Conservation (phyloP, 2,113 vertebrate species). For the Crotophaga sulcirostris region DNA sequence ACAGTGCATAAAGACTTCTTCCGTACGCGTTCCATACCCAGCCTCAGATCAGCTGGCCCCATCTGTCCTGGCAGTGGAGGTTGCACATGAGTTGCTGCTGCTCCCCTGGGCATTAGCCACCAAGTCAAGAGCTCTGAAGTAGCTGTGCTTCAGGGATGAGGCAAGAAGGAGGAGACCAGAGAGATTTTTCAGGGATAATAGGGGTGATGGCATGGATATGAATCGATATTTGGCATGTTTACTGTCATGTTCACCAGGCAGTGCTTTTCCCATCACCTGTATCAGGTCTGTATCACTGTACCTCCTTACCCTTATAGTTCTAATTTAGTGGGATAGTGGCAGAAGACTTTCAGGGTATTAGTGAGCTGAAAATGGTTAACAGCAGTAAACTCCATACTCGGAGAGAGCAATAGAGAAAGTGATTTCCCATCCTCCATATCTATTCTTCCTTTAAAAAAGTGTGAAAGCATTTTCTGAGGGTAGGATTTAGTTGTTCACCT, state of each 20-base stretch:
- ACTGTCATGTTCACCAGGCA: not conserved
- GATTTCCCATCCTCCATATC: not conserved
- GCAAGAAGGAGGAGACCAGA: not conserved
- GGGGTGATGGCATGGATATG: not conserved
- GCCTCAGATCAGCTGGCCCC: not conserved
- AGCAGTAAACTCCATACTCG: not conserved
- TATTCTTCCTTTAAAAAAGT: not conserved
- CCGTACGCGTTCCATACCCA: not conserved
- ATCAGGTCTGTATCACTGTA: not conserved
- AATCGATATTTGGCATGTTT: rapidly evolving
- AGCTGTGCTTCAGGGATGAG: not conserved
- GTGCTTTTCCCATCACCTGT: not conserved
- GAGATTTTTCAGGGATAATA: not conserved
- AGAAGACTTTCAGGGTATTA: not conserved
- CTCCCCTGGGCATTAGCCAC: not conserved
- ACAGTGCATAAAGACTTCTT: not conserved
- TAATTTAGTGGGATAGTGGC: not conserved
- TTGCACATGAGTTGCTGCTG: not conserved
- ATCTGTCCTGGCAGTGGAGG: not conserved
- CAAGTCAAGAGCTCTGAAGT: not conserved
- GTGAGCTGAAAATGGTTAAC: not conserved
- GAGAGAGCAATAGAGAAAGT: not conserved
- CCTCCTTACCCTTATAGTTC: not conserved
- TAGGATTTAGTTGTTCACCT: not conserved
- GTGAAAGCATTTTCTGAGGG: not conserved